phyloP scores from a whole-genome alignment of 1,140 invertebrate genomes.

The Zelostemma sp. region DNA sequence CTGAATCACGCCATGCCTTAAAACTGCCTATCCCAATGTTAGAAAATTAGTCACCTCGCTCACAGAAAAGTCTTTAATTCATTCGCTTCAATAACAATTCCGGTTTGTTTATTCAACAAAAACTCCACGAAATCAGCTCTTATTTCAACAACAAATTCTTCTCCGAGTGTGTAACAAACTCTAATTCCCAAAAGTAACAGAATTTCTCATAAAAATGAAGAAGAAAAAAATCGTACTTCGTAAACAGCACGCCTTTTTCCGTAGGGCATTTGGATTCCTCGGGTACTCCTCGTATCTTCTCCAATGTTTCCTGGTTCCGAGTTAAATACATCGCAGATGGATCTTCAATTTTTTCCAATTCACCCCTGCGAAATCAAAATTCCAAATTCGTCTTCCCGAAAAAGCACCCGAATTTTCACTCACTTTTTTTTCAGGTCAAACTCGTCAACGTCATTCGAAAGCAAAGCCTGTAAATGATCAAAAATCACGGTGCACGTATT shows the following conservation, averaged over 20 bases:
- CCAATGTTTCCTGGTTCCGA: not conserved
- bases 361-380: not conserved
- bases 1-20: no score
- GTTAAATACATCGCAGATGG: not conserved
- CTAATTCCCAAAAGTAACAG: not conserved
- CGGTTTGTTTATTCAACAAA: no score
- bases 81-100: no score
- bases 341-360: not conserved
- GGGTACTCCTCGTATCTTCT: not conserved
- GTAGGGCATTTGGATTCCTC: constrained; percentile 14
- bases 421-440: constrained; percentile 69
- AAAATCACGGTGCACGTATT: constrained; percentile 49
- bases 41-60: no score
- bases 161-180: no score
- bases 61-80: no score
- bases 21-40: no score
- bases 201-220: not conserved
- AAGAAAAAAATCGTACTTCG: constrained; percentile 23
- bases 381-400: not conserved
- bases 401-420: no score
- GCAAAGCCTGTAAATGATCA: constrained; percentile 30
- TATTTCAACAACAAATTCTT: no score
- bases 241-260: constrained; percentile 24
- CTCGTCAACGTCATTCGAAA: constrained; percentile 68
- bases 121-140: no score